Evolutionary conservation across 2,113 vertebrate genomes (phyloP), one percentile per base, ranked within the genome.

Genomic region (Ptychochromis oligacanthus): DNA sequence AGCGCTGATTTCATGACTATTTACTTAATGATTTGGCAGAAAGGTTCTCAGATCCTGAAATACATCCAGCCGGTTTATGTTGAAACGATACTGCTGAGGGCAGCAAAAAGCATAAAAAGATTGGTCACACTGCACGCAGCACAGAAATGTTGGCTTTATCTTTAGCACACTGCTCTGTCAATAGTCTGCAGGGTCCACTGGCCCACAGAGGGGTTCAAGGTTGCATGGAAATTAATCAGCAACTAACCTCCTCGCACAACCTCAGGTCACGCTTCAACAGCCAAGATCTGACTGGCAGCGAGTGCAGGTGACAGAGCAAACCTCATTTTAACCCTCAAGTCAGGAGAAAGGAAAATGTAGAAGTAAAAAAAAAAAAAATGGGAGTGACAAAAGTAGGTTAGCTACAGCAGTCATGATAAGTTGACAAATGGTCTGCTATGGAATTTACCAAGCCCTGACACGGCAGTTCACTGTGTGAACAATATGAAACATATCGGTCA

Each of bases 151-250:
- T 81, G 64, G 86, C 87, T 94, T 95, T 95, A 95, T 96, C 95
- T 96, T 87, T 92, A 93, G 88, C 93, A 86, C 95, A 92, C 86
- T 76, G 65, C 91, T 94, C 91, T 94, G 95, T 96, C 95, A 95
- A 96, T 89, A 96, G 93, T 93, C 88, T 93, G 94, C 89, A 86
- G 91, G 91, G 95, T 95, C 94, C 95, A 96, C 92, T 93, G 94
- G 84, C 92, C 95, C 74, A 87, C 80, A 90, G 88, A 89, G 65
- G 79, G 93, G 95, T 95, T 95, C 95, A 96, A 96, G 96, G 95
- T 94, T 94, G 92, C 87, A 72, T 78, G 74, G 61, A 94, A 88
- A 95, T 94, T 95, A 93, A 95, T 94, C 88, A 95, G 82, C 92
- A 95, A 94, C 92, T 87, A 95, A 89, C 89, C 91, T 86, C 87